phyloP scores from a whole-genome alignment of 2,113 vertebrate species.

The Phalacrocorax aristotelis region DNA sequence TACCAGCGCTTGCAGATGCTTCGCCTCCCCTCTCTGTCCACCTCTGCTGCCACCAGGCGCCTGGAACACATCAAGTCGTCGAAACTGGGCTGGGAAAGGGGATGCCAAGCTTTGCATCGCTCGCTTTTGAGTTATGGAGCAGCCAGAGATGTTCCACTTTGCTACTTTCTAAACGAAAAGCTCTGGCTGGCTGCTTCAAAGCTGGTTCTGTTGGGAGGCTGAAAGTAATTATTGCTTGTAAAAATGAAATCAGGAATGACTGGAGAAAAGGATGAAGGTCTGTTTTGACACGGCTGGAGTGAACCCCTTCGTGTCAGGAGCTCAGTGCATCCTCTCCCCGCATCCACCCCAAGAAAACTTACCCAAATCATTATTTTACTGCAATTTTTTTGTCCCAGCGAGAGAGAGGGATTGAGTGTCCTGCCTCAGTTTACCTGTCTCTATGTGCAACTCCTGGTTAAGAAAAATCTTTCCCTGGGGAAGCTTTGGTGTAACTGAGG shows the following conservation, averaged over 20 bases:
- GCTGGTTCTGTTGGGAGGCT: not conserved
- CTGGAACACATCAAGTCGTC: not conserved
- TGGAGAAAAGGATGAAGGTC: not conserved
- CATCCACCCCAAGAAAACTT: not conserved
- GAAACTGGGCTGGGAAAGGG: not conserved
- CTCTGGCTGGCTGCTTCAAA: not conserved
- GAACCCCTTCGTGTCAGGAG: rapidly evolving
- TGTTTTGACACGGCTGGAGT: not conserved
- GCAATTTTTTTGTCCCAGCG: not conserved
- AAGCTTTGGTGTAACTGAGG: not conserved
- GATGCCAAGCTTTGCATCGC: rapidly evolving
- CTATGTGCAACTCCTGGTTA: not conserved
- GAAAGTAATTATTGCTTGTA: not conserved
- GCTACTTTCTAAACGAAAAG: not conserved
- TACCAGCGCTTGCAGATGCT: not conserved
- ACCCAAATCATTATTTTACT: not conserved
- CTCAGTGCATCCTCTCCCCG: rapidly evolving
- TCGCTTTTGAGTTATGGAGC: not conserved
- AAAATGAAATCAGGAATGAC: not conserved
- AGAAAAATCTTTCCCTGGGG: not conserved
- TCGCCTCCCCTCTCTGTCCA: not conserved
- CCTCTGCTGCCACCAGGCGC: rapidly evolving
- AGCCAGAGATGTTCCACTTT: not conserved
- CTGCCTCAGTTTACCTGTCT: not conserved
- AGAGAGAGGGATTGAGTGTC: no score